Percentiles rank a stretch among this genome's conserved stretches.
These are phyloP conservation scores for Cantharis lateralis DNA, from an alignment of 2,888 invertebrate species.

Conservation along the genomic window DNA sequence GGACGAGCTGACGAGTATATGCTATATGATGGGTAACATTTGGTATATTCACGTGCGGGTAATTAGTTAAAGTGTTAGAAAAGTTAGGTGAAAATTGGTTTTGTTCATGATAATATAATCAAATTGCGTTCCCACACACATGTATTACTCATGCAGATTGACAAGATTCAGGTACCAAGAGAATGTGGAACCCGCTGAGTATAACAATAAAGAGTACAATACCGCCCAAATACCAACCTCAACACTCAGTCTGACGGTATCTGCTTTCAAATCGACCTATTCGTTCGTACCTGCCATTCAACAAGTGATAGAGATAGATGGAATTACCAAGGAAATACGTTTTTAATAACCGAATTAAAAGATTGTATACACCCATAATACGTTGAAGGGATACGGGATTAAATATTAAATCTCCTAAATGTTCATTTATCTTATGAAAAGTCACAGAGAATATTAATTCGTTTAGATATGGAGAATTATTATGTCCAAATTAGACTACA, in stretches of 20 bases:
- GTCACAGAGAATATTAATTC: constrained; percentile 11
- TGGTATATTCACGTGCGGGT: not conserved
- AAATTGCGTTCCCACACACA: constrained; percentile 31
- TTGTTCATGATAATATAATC: constrained; percentile 20
- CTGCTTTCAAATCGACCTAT: constrained; percentile 30
- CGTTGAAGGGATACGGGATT: constrained; percentile 9
- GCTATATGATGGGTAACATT: not conserved
- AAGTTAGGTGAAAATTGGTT: constrained; percentile 6
- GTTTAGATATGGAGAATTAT: not conserved
- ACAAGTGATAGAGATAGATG: constrained; percentile 35
- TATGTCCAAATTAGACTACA: not conserved
- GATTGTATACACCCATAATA: constrained; percentile 16
- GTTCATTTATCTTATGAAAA: constrained; percentile 19
- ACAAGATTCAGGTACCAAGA: constrained; percentile 27
- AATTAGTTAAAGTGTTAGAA: not conserved
- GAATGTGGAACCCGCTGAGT: constrained; percentile 31
- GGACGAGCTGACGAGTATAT: too few relatives aligned
- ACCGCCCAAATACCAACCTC: constrained; percentile 29
- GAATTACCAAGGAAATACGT: constrained; percentile 30
- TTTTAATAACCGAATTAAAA: constrained; percentile 34
- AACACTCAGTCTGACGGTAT: constrained; percentile 30
- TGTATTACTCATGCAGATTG: constrained; percentile 16
- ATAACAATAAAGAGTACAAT: constrained; percentile 29
- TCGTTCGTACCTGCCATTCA: constrained; percentile 30
- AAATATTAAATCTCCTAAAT: constrained; percentile 1